Evolutionary conservation across 2,888 invertebrate species (phyloP), one percentile per base, ranked within the genome.

Genomic region (Chironomus riparius): DNA sequence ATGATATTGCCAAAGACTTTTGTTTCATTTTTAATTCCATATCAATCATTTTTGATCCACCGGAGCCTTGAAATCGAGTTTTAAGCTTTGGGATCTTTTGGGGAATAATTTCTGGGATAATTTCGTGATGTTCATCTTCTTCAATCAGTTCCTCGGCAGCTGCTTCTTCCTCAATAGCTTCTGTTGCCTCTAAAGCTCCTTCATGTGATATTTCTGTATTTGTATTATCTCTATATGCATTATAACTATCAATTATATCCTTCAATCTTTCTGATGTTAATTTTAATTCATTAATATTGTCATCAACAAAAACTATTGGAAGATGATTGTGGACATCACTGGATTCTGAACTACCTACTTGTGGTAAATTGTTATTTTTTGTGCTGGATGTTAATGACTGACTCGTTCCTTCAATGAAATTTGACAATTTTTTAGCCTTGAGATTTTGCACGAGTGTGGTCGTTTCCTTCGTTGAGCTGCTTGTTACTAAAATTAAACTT

Each of bases 371-470:
- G 68, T 22, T 68, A 2, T 1, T 21, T 68, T 22, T 68, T 24
- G 68, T 38, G 38, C 10, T 38, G 13, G 24, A 22, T 13, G 1
- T 4, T 12, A 21, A n/a, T 38, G 28, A 38, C 38, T 38, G 69
- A 69, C n/a, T 48, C 13, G 24, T 81, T 79, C 86, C 86, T 68
- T 86, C 81, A 82, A 91, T 88, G 76, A 92, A 85, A 78, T 89
- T 85, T 13, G 91, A 88, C 4, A 93, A 82, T 80, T 91, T 89
- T 74, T 87, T 85, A 5, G 91, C 87, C 79, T 87, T 88, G 47
- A 93, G 82, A 79, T 89, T 91, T 78, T 87, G 87, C 12, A 93
- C 87, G 18, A 88, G 86, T 1, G 92, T 89, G 81, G 88, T 90
- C 18, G 87, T 88, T 83, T 91, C 89, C 72, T 85, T 89, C 80